Base-by-base conservation (phyloP, 53 echinoderm and acorn worm species). In the Temnopleurus reevesii region DNA sequence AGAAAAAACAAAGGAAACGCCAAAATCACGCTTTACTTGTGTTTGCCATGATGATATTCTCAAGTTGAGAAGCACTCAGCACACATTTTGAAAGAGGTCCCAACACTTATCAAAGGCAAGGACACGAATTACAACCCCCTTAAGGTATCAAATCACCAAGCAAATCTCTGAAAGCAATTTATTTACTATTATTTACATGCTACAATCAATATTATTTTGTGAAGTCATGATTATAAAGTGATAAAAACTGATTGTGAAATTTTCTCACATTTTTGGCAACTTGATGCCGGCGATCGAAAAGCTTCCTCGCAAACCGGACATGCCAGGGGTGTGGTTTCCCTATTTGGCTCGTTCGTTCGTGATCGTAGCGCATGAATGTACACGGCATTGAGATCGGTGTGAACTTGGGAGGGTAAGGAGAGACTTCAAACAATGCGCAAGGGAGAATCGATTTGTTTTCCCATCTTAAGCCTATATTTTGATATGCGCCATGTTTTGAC, bases 131-230 rank as follows among this genome's bases (percentile, higher is more conserved):
- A 71, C 6, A 41, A 71, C 7, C 21, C 71, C 41, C 71, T 1
- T 71, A 6, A 19, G 41, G 36, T 41, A 71, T 71, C 71, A n/a
- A 1, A 41, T 71, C 71, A n/a, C 71, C 36, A 9, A n/a, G 25
- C 58, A 25, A n/a, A 2, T 6, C n/a, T 41, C 71, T 41, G 71
- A 71, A 71, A 71, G 71, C 71, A 36, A 71, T 71, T 71, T 71
- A 71, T 71, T 71, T 71, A n/a, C 21, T 71, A 19, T n/a, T 71
- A 9, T 9, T 41, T 71, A n/a, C 8, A 41, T 41, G 18, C n/a
- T 5, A 4, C 21, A 41, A 41, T 71, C 71, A 41, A 71, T 71
- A 41, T 41, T 13, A 43, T 38, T 19, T 71, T 1, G 36, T 38
- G 41, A 41, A 41, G 41, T n/a, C 38, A 38, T 63, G 63, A 63